Conservation (phyloP, 1,140 invertebrate genomes). For the Palaemon carinicauda region DNA sequence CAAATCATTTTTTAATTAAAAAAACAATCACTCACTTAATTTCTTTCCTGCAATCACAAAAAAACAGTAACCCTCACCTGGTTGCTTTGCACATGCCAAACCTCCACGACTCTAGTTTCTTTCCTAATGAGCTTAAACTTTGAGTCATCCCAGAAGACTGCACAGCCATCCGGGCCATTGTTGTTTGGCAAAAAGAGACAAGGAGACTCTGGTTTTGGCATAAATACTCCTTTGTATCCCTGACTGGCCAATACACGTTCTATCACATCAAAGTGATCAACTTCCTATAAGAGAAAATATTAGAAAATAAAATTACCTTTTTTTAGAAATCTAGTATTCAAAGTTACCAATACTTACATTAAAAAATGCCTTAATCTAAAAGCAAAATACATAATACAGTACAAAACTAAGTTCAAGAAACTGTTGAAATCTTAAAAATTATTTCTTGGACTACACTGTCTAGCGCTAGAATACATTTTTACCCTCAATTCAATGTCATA, state of each 20-base stretch:
- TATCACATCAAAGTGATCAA: slow-evolving; percentile 80
- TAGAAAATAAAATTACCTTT: neutral
- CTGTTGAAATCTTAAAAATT: too few species aligned
- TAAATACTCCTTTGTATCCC: slow-evolving; percentile 77
- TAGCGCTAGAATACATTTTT: too few species aligned
- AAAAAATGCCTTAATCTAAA: too few species aligned
- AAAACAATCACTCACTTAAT: too few species aligned
- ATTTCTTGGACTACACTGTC: too few species aligned
- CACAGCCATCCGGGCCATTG: slow-evolving; percentile 83
- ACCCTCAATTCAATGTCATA: too few species aligned
- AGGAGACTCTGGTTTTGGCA: slow-evolving; percentile 81
- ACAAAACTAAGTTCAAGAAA: too few species aligned
- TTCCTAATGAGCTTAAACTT: slow-evolving; percentile 72
- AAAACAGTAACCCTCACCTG: slow-evolving; percentile 68
- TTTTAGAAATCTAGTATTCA: neutral
- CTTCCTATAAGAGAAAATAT: slow-evolving; percentile 69
- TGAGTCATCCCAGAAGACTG: slow-evolving; percentile 75
- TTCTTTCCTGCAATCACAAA: neutral
- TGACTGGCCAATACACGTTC: slow-evolving; percentile 71
- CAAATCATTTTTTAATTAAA: neutral
- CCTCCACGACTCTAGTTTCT: slow-evolving; percentile 73
- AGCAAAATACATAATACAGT: too few species aligned
- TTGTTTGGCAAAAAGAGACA: slow-evolving; percentile 78
- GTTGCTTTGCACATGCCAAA: slow-evolving; percentile 77
- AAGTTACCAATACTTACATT: too few species aligned